These are phyloP conservation scores for Drosophila watanabei DNA, from an alignment of 1,140 invertebrate species.

Conservation along the genomic window DNA sequence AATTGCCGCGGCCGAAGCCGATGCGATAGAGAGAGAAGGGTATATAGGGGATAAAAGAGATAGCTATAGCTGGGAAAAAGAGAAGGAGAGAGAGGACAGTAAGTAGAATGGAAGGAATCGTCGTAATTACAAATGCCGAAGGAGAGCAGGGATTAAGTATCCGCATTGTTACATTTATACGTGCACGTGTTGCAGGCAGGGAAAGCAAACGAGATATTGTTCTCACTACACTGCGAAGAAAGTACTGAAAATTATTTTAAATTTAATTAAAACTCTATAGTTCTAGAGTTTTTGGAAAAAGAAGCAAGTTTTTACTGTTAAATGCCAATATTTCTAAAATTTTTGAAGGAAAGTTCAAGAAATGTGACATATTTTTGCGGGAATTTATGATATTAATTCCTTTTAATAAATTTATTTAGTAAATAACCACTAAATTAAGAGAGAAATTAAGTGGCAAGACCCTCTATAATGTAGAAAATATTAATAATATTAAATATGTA, in stretches of 20 bases:
- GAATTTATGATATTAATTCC: too few relatives aligned
- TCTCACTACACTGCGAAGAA: constrained; percentile 3
- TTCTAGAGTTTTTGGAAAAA: not conserved
- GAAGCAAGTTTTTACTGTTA: not conserved
- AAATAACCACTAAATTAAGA: too few relatives aligned
- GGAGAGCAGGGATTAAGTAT: constrained; percentile 44
- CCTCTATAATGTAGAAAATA: too few relatives aligned
- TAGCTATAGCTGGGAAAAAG: not conserved
- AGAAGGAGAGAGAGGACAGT: constrained; percentile 2
- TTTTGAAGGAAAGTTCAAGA: not conserved
- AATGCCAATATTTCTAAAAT: too few relatives aligned
- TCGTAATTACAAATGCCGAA: constrained; percentile 65
- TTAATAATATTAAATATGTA: not conserved
- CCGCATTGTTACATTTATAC: constrained; percentile 48
- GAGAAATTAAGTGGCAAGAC: too few relatives aligned
- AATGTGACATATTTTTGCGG: too few relatives aligned
- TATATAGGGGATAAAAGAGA: not conserved
- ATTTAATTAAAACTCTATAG: not conserved
- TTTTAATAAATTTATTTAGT: too few relatives aligned
- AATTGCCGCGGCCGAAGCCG: constrained; percentile 14
- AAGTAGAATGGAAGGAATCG: constrained; percentile 51
- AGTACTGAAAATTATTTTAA: too few relatives aligned
- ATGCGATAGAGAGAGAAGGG: not conserved
- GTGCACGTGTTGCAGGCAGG: constrained; percentile 41
- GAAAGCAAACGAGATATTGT: constrained; percentile 22